Percentiles rank a stretch among this genome's conserved stretches.
These are phyloP conservation scores for Scrobipalpa atriplicella DNA, from an alignment of 2,888 invertebrate genomes.

Conservation along the genomic window DNA sequence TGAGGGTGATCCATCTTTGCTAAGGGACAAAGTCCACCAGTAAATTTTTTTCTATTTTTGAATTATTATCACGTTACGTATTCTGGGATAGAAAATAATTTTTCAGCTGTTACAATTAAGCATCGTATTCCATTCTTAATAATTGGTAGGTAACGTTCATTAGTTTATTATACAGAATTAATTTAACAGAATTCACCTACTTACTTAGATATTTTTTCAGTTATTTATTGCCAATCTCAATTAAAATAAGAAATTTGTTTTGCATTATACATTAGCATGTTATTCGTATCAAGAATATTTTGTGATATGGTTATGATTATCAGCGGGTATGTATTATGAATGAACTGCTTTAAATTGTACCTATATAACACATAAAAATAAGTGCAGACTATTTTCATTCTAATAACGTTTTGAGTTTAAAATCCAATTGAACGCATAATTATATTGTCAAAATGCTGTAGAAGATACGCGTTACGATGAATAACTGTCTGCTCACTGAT, in stretches of 20 bases:
- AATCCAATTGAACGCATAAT: conserved; percentile 51
- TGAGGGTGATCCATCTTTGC: conserved; percentile 42
- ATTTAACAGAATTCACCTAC: too few relatives aligned
- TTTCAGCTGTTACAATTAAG: neutral
- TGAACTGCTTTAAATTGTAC: neutral
- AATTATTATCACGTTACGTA: neutral
- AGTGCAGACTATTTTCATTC: conserved; percentile 46
- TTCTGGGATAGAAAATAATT: neutral
- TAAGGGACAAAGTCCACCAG: conserved; percentile 23
- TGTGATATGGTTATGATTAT: too few relatives aligned
- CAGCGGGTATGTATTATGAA: too few relatives aligned
- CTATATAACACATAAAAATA: too few relatives aligned
- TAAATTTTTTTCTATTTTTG: conserved; percentile 34
- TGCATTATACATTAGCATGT: too few relatives aligned
- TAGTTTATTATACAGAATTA: too few relatives aligned
- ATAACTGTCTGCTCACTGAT: conserved; percentile 62
- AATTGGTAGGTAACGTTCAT: too few relatives aligned
- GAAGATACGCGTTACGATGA: conserved; percentile 57
- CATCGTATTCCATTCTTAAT: too few relatives aligned
- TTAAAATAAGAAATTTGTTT: too few relatives aligned
- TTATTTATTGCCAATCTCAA: too few relatives aligned
- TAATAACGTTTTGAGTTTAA: conserved; percentile 47
- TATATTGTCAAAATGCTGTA: conserved; percentile 59
- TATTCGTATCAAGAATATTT: too few relatives aligned
- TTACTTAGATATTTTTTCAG: too few relatives aligned